A percentile compares a stretch with the other conserved stretches of the same genome.
phyloP scores from a whole-genome alignment of 2,113 vertebrate species.

The Periophthalmus modestus region DNA sequence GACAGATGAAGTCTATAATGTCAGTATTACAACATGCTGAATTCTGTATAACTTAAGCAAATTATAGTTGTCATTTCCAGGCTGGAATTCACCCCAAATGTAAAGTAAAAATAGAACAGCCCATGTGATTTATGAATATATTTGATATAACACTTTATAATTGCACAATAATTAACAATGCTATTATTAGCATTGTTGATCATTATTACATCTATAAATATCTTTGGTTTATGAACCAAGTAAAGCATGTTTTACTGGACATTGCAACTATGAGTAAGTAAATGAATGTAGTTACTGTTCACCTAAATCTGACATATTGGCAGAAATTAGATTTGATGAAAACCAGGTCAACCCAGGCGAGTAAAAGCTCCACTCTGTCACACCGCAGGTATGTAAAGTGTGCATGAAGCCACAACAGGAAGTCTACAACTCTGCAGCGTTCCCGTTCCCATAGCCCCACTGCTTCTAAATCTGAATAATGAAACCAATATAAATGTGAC shows the following conservation, averaged over 20 bases:
- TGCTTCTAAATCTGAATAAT: constrained; percentile 32
- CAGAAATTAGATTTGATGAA: not conserved
- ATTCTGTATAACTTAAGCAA: not conserved
- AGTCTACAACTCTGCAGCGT: constrained; percentile 32
- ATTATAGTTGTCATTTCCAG: not conserved
- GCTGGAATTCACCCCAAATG: not conserved
- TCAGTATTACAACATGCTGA: not conserved
- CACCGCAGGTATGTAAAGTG: constrained; percentile 30
- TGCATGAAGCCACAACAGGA: constrained; percentile 64
- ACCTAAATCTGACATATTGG: constrained; percentile 13
- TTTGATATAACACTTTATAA: not conserved
- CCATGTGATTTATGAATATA: not conserved
- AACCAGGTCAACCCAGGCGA: constrained; percentile 47
- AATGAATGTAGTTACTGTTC: not conserved
- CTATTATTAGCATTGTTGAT: not conserved
- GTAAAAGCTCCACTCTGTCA: constrained; percentile 20
- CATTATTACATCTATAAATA: not conserved
- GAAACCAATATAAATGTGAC: not conserved
- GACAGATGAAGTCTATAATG: constrained; percentile 3
- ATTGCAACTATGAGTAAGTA: not conserved
- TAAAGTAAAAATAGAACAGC: not conserved
- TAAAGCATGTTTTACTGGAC: not conserved
- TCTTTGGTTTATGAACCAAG: not conserved
- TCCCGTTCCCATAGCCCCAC: constrained; percentile 38
- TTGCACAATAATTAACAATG: not conserved